These are phyloP conservation scores for Mus spicilegus DNA, from an alignment of 2,113 vertebrate genomes.

Conservation along the genomic window DNA sequence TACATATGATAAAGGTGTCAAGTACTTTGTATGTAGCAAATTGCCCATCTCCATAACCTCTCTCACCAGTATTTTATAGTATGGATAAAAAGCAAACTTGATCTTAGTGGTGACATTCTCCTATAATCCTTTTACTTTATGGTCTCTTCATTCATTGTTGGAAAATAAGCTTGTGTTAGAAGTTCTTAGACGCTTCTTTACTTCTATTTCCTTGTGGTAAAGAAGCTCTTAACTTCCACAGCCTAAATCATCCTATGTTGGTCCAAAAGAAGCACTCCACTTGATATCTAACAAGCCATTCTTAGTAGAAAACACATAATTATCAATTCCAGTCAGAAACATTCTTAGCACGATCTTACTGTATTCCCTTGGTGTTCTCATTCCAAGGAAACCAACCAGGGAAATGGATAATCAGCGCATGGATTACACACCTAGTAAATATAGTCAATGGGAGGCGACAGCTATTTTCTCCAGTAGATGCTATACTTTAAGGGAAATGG, in stretches of 20 bases:
- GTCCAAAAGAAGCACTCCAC: slow-evolving; percentile 47
- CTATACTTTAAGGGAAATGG: slow-evolving; percentile 4
- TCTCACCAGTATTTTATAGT: background rate
- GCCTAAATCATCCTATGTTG: background rate
- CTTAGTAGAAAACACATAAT: slow-evolving; percentile 44
- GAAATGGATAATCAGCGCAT: background rate
- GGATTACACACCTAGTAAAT: background rate
- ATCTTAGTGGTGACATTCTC: slow-evolving; percentile 3
- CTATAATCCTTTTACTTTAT: slow-evolving; percentile 18
- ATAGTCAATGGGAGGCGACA: background rate
- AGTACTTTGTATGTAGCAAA: background rate
- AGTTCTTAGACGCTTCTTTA: background rate
- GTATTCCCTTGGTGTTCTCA: slow-evolving; percentile 15
- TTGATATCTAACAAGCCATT: slow-evolving; percentile 47
- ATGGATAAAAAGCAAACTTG: slow-evolving; percentile 31
- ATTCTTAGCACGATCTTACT: slow-evolving; percentile 45
- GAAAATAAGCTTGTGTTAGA: slow-evolving; percentile 24
- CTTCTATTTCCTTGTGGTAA: slow-evolving; percentile 55
- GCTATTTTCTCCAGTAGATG: background rate
- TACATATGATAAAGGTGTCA: slow-evolving; percentile 17
- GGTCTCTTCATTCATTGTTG: slow-evolving; percentile 10
- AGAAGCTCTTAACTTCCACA: slow-evolving; percentile 41
- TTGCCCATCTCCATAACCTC: background rate
- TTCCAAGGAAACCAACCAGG: background rate
- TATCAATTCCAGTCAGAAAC: background rate